These are phyloP conservation scores for Drosophila anceps DNA, from an alignment of 2,888 invertebrate species.

Conservation along the genomic window DNA sequence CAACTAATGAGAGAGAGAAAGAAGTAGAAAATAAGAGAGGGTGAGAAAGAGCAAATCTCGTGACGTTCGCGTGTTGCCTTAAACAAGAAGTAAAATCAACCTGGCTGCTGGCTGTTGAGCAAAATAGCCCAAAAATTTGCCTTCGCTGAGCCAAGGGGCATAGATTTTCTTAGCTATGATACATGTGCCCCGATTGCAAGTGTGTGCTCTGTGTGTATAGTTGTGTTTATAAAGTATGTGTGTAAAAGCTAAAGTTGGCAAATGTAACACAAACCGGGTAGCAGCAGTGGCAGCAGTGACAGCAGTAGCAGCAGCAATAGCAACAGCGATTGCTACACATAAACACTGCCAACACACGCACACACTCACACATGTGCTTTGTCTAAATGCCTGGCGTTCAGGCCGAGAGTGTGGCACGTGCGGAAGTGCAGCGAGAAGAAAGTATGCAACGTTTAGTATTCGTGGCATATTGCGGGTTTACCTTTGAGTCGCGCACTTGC, in stretches of 20 bases:
- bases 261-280: slow-evolving; percentile 37
- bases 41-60: slow-evolving; percentile 20
- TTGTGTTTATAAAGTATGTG: neutral
- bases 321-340: slow-evolving; percentile 39
- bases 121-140: slow-evolving; percentile 36
- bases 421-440: slow-evolving; percentile 47
- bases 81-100: slow-evolving; percentile 52
- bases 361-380: slow-evolving; percentile 9
- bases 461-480: slow-evolving; percentile 53
- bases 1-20: neutral
- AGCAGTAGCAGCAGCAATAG: slow-evolving; percentile 40
- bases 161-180: slow-evolving; percentile 47
- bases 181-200: slow-evolving; percentile 1
- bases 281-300: too few relatives aligned
- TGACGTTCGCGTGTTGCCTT: slow-evolving; percentile 9
- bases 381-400: slow-evolving; percentile 5
- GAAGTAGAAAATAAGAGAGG: neutral
- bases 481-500: slow-evolving; percentile 60
- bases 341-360: slow-evolving; percentile 20
- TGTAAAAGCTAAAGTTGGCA: slow-evolving; percentile 44
- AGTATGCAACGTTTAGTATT: slow-evolving; percentile 58
- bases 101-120: slow-evolving; percentile 34
- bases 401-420: slow-evolving; percentile 33
- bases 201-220: slow-evolving; percentile 24
- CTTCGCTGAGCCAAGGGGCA: slow-evolving; percentile 35